phyloP scores from a whole-genome alignment of 2,888 invertebrate species.

The Nezara viridula region DNA sequence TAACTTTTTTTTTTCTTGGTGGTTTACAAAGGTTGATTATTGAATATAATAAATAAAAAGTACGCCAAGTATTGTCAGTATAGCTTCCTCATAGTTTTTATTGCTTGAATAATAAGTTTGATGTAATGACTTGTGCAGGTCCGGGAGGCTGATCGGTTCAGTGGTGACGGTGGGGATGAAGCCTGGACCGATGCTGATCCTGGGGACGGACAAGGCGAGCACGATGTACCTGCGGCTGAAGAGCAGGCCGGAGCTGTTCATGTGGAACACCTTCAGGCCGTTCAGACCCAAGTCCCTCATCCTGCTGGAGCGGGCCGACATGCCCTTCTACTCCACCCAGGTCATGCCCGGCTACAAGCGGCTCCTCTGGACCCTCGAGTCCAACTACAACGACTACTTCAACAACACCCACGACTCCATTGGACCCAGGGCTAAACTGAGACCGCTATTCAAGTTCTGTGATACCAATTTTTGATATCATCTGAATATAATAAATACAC shows the following conservation, averaged over 20 bases:
- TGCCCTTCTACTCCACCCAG: conserved; percentile 75
- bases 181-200: conserved; percentile 73
- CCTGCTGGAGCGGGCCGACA: conserved; percentile 74
- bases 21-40: no score
- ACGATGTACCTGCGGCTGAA: conserved; percentile 67
- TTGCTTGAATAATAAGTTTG: no score
- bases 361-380: conserved; percentile 77
- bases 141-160: not conserved
- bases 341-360: conserved; percentile 74
- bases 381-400: conserved; percentile 78
- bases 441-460: conserved; percentile 66
- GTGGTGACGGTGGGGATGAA: conserved; percentile 71
- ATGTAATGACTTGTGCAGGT: no score
- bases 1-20: not conserved
- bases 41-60: no score
- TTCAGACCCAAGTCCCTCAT: conserved; percentile 74
- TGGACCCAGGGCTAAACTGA: conserved; percentile 75
- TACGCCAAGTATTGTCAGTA: no score
- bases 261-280: conserved; percentile 75
- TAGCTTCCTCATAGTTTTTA: no score
- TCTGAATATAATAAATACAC: not conserved
- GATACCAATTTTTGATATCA: conserved; percentile 36
- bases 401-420: conserved; percentile 74
- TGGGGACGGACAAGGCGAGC: conserved; percentile 72
- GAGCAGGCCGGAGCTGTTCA: conserved; percentile 75